Evolutionary conservation across 2,888 invertebrate species (phyloP).

Genomic region (Epirrhoe tristata): DNA sequence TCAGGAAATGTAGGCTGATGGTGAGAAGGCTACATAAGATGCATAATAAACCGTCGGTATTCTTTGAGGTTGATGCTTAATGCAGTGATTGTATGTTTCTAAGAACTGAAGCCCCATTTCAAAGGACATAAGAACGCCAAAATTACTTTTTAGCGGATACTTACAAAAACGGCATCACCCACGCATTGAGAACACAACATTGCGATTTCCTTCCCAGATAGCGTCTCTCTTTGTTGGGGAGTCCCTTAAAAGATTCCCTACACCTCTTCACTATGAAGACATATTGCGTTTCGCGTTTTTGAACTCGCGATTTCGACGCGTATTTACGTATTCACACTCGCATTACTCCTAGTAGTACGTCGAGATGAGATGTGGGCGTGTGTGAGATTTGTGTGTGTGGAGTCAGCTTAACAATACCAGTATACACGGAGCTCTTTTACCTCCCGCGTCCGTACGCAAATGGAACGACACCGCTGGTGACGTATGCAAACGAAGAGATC

Average conservation of each 20-base stretch:
- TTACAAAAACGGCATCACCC: slow-evolving; percentile 45
- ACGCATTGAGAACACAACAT: slow-evolving; percentile 63
- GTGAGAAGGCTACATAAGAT: not conserved
- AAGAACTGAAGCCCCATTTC: slow-evolving; percentile 1
- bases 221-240: slow-evolving; percentile 72
- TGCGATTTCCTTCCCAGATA: slow-evolving; percentile 72
- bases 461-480: slow-evolving; percentile 66
- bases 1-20: slow-evolving; percentile 5
- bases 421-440: slow-evolving; percentile 57
- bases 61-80: not conserved
- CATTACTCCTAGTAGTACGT: slow-evolving; percentile 80
- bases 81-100: slow-evolving; percentile 3
- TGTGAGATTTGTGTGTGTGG: slow-evolving; percentile 70
- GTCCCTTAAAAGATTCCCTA: slow-evolving; percentile 77
- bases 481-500: slow-evolving; percentile 76
- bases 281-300: slow-evolving; percentile 85
- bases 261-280: slow-evolving; percentile 79
- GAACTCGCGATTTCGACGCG: slow-evolving; percentile 82
- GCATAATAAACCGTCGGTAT: slow-evolving; percentile 3
- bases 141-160: slow-evolving; percentile 23
- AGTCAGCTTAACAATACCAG: slow-evolving; percentile 76
- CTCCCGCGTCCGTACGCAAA: slow-evolving; percentile 66
- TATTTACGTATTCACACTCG: slow-evolving; percentile 85
- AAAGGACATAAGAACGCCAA: slow-evolving; percentile 6
- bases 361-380: slow-evolving; percentile 78